phyloP scores from a whole-genome alignment of 2,888 invertebrate species.

The Netelia virgata region DNA sequence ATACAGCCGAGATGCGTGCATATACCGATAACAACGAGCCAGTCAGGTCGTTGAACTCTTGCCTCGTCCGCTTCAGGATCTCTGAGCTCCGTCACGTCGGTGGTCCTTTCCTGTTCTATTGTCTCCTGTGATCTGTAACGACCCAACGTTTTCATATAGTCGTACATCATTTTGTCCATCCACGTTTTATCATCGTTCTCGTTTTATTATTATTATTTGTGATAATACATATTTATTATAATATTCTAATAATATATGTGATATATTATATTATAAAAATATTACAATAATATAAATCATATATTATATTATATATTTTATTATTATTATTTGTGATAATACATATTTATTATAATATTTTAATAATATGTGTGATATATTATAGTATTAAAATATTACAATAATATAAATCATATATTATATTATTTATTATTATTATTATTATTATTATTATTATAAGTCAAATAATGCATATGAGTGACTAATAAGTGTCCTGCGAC shows the following conservation, averaged over 20 bases:
- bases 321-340: background rate
- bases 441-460: no score
- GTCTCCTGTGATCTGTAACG: slow-evolving; percentile 87
- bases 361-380: no score
- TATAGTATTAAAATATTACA: no score
- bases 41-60: slow-evolving; percentile 89
- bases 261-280: no score
- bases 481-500: no score
- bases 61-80: slow-evolving; percentile 90
- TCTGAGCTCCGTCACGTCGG: slow-evolving; percentile 88
- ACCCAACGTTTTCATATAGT: slow-evolving; percentile 43
- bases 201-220: background rate
- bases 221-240: background rate
- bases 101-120: slow-evolving; percentile 87
- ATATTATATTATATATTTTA: no score
- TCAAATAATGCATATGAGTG: no score
- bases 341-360: background rate
- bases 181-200: background rate
- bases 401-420: no score
- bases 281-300: no score
- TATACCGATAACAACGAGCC: slow-evolving; percentile 92
- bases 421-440: no score
- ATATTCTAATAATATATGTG: no score
- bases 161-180: slow-evolving; percentile 49
- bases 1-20: slow-evolving; percentile 95